Percentiles rank a stretch among this genome's conserved stretches.
phyloP scores from a whole-genome alignment of 2,797 vertebrate species.

The Coluber constrictor region DNA sequence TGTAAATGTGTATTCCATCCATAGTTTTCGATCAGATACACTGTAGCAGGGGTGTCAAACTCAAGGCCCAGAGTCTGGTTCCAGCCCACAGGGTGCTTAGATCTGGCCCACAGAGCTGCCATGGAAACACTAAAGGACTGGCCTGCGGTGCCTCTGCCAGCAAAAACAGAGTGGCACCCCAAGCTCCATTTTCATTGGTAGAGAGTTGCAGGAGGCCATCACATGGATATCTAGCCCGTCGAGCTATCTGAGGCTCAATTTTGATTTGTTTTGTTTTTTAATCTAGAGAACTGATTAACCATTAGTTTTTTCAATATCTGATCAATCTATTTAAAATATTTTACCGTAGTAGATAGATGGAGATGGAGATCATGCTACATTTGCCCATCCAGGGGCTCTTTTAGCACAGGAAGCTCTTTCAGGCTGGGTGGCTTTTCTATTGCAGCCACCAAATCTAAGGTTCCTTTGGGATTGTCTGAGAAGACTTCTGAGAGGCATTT shows the following conservation, averaged over 20 bases:
- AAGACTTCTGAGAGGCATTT: neutral
- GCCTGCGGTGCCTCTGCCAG: no score
- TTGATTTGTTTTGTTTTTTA: neutral
- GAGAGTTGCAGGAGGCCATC: no score
- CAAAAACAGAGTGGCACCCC: no score
- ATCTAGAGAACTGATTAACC: neutral
- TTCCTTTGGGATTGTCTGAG: neutral
- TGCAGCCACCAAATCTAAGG: neutral
- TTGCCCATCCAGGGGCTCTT: neutral
- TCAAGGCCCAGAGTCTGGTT: no score
- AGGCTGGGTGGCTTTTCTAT: neutral
- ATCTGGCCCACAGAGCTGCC: no score
- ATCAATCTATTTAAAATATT: neutral
- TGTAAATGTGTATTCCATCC: neutral
- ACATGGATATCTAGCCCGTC: no score
- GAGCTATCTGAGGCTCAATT: no score
- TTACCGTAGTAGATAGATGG: neutral
- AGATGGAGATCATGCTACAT: neutral
- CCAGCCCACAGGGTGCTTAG: rapidly evolving
- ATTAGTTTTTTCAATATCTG: neutral
- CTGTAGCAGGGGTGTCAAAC: no score
- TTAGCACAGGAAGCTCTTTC: neutral
- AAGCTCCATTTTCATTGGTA: no score
- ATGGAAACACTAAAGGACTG: no score
- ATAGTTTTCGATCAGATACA: neutral